These are phyloP conservation scores for Tupiocoris notatus DNA, from an alignment of 2,888 invertebrate genomes.

Conservation along the genomic window DNA sequence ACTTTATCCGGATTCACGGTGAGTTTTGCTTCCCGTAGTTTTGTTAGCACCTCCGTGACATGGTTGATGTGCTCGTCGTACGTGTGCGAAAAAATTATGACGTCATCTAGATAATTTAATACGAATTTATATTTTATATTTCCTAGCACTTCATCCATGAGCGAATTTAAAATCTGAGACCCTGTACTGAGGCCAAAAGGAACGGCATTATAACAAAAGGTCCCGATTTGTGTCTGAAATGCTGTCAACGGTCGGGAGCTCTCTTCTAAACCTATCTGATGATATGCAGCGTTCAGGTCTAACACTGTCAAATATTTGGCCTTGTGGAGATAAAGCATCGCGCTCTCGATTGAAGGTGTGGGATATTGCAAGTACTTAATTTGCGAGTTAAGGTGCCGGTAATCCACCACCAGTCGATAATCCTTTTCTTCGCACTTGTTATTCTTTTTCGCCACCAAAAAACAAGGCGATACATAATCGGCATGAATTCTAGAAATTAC, in stretches of 20 bases:
- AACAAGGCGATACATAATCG: not conserved
- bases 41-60: constrained; percentile 31
- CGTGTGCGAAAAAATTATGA: constrained; percentile 38
- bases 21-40: constrained; percentile 46
- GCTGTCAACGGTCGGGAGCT: not conserved
- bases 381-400: not conserved
- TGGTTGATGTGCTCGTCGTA: constrained; percentile 36
- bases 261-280: not conserved
- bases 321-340: no score
- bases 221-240: constrained; percentile 2
- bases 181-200: not conserved
- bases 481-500: not conserved
- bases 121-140: not conserved
- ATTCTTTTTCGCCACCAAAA: no score
- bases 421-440: not conserved
- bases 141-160: not conserved
- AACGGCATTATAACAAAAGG: constrained; percentile 1
- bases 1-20: constrained; percentile 49
- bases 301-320: not conserved
- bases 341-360: no score
- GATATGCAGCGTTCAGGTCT: not conserved
- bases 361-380: not conserved
- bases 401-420: not conserved
- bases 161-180: not conserved
- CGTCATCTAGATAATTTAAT: constrained; percentile 44